phyloP scores from a whole-genome alignment of 2,113 vertebrate species.

The Poicephalus meyeri region DNA sequence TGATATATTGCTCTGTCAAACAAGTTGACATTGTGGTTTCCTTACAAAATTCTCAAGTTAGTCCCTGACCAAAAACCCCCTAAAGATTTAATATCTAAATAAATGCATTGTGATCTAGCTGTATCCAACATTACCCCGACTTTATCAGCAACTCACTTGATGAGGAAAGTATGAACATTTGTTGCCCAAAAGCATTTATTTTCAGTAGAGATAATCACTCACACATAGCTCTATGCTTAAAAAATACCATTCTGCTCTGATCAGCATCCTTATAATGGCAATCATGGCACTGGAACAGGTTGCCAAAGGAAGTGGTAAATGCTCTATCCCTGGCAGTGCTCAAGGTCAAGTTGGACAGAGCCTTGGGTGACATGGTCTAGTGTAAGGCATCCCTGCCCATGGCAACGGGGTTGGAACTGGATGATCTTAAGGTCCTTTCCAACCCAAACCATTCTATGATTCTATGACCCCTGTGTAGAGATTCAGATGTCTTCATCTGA shows the following conservation, averaged over 20 bases:
- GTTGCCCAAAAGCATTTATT: not conserved
- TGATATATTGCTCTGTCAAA: not conserved
- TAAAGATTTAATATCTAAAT: not conserved
- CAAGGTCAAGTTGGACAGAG: no score
- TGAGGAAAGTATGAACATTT: not conserved
- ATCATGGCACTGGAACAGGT: no score
- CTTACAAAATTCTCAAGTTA: not conserved
- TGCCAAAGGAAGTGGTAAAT: no score
- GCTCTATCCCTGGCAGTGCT: no score
- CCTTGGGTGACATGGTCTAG: no score
- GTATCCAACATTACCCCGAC: not conserved
- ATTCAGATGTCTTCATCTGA: no score
- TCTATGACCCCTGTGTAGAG: no score
- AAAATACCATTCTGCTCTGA: not conserved
- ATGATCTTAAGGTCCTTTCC: no score
- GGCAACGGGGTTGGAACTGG: no score
- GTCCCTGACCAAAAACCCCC: not conserved
- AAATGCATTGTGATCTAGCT: not conserved
- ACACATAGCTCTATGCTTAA: not conserved
- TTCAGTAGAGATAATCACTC: not conserved
- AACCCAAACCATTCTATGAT: no score
- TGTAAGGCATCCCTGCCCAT: no score
- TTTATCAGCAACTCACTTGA: not conserved
- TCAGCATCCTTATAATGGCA: not conserved
- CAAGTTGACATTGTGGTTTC: not conserved